Evolutionary conservation across 35 echinoderm and acorn worm genomes (phyloP).

Genomic region (Apostichopus californicus): DNA sequence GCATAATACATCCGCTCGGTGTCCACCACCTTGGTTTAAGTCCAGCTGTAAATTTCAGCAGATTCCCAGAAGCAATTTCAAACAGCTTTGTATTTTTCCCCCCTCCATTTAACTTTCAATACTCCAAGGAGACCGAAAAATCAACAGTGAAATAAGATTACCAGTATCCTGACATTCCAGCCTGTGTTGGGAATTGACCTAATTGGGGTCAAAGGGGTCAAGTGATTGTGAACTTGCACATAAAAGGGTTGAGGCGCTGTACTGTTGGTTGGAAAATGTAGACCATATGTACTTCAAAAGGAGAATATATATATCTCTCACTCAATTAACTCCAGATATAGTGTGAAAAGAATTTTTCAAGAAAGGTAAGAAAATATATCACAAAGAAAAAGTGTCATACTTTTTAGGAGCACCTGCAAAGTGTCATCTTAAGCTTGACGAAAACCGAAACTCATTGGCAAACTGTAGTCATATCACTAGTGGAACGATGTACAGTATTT

Average conservation of each 20-base stretch:
- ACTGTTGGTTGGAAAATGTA: not conserved
- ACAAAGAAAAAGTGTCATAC: too few relatives aligned
- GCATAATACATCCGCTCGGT: not conserved
- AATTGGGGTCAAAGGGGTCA: constrained; percentile 27
- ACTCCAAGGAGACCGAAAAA: constrained; percentile 25
- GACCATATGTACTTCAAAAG: not conserved
- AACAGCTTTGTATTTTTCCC: constrained; percentile 25
- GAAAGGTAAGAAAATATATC: too few relatives aligned
- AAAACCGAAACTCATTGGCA: too few relatives aligned
- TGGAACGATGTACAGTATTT: too few relatives aligned
- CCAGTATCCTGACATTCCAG: not conserved
- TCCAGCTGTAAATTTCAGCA: not conserved
- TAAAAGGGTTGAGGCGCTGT: not conserved
- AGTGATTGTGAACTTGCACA: not conserved
- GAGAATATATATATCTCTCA: not conserved
- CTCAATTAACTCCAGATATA: not conserved
- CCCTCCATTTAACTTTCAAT: constrained; percentile 37
- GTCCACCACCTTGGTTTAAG: not conserved
- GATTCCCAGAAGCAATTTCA: constrained; percentile 39
- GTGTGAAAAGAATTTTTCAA: not conserved
- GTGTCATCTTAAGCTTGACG: too few relatives aligned
- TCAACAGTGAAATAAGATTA: not conserved
- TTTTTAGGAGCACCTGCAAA: too few relatives aligned
- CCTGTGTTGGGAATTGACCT: not conserved
- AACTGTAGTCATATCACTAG: too few relatives aligned